These are phyloP conservation scores for Sterna hirundo DNA, from an alignment of 2,113 vertebrate genomes.

Conservation along the genomic window DNA sequence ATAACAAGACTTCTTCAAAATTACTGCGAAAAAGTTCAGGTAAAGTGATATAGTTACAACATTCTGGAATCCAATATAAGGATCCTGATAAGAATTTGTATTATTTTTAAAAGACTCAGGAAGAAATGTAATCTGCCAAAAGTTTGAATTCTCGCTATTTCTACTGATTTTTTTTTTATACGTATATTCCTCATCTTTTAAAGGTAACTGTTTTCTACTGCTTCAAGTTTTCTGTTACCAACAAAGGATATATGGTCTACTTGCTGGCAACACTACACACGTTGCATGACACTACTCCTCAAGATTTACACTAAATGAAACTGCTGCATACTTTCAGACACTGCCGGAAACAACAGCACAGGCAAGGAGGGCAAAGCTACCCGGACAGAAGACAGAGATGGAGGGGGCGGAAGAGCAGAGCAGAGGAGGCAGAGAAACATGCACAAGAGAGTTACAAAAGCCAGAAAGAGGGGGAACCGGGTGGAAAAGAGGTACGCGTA, in stretches of 20 bases:
- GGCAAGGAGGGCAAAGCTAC: background rate
- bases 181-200: background rate
- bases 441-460: background rate
- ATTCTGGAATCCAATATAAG: background rate
- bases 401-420: background rate
- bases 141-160: background rate
- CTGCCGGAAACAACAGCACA: background rate
- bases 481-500: background rate
- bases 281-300: background rate
- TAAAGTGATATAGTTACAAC: background rate
- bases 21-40: background rate
- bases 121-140: background rate
- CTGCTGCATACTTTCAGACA: background rate
- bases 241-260: background rate
- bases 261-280: fast-evolving
- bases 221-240: background rate
- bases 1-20: background rate
- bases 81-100: background rate
- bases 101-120: background rate
- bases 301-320: background rate
- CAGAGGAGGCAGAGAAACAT: background rate
- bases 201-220: background rate
- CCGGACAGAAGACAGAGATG: background rate
- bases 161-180: background rate
- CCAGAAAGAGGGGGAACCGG: background rate